phyloP scores from a whole-genome alignment of 92 coral and sea anemone species.

The Palythoa caribaeorum region DNA sequence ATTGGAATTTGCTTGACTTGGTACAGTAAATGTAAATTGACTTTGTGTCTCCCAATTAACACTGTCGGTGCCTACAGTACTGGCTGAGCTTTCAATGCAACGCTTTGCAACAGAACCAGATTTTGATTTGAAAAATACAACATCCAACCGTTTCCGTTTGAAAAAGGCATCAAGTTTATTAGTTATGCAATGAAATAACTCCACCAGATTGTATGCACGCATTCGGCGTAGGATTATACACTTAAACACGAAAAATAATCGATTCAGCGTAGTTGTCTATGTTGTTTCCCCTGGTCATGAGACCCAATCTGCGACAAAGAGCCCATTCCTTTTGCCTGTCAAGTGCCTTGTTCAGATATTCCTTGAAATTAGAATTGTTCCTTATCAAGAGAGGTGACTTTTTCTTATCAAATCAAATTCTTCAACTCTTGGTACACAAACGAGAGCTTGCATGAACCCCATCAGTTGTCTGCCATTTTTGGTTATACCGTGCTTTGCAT shows the following conservation, averaged over 20 bases:
- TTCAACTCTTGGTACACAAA: slow-evolving; percentile 52
- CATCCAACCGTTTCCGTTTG: slow-evolving; percentile 49
- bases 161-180: slow-evolving; percentile 62
- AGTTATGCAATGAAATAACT: slow-evolving; percentile 54
- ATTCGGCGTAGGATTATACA: slow-evolving; percentile 58
- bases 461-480: slow-evolving; percentile 61
- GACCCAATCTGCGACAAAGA: slow-evolving; percentile 34
- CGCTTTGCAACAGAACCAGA: slow-evolving; percentile 51
- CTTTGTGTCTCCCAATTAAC: slow-evolving; percentile 41
- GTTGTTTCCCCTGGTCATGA: slow-evolving; percentile 76
- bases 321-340: slow-evolving; percentile 70
- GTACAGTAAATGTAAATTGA: slow-evolving; percentile 56
- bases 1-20: slow-evolving; percentile 33
- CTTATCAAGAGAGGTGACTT: slow-evolving; percentile 20
- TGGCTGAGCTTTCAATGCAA: slow-evolving; percentile 58
- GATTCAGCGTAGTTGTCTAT: slow-evolving; percentile 77
- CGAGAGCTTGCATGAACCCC: slow-evolving; percentile 55
- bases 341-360: slow-evolving; percentile 54
- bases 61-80: slow-evolving; percentile 48
- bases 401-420: slow-evolving; percentile 47
- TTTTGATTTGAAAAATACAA: slow-evolving; percentile 61
- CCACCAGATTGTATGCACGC: slow-evolving; percentile 68
- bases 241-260: slow-evolving; percentile 68
- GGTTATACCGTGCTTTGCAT: slow-evolving; percentile 52
- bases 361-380: slow-evolving; percentile 54